These are phyloP conservation scores for Bostrychus sinensis DNA, from an alignment of 2,113 vertebrate species.

Conservation along the genomic window DNA sequence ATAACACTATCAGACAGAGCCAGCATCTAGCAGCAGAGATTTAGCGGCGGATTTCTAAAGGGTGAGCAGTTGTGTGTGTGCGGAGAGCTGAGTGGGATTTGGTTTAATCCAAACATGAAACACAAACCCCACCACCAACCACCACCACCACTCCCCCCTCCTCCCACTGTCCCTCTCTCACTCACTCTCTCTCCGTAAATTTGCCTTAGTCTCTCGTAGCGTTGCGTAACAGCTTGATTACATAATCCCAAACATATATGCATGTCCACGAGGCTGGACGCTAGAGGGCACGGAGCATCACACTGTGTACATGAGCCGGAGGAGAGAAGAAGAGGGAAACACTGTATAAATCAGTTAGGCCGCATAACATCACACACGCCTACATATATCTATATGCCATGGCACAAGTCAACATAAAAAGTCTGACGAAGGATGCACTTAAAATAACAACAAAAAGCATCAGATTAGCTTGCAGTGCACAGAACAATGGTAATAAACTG, in stretches of 20 bases:
- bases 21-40: constrained; percentile 60
- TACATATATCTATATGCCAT: no score
- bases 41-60: constrained; percentile 63
- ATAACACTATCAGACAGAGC: constrained; percentile 48
- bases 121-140: constrained; percentile 48
- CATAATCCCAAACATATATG: constrained; percentile 77
- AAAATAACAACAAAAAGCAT: background rate
- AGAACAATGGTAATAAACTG: background rate
- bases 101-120: constrained; percentile 76
- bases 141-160: constrained; percentile 11
- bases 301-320: constrained; percentile 36
- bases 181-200: constrained; percentile 21
- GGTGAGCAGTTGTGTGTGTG: constrained; percentile 39
- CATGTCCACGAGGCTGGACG: constrained; percentile 66
- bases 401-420: background rate
- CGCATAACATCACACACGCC: constrained; percentile 3
- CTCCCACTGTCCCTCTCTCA: background rate
- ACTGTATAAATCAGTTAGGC: constrained; percentile 18
- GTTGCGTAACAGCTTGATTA: constrained; percentile 76
- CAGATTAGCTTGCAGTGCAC: background rate
- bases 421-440: background rate
- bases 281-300: constrained; percentile 51
- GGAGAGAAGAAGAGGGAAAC: constrained; percentile 4
- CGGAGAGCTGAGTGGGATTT: constrained; percentile 60
- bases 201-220: constrained; percentile 48